Evolutionary conservation across 1,140 invertebrate species (phyloP), one percentile per base, ranked within the genome.

Genomic region (Listronotus bonariensis): DNA sequence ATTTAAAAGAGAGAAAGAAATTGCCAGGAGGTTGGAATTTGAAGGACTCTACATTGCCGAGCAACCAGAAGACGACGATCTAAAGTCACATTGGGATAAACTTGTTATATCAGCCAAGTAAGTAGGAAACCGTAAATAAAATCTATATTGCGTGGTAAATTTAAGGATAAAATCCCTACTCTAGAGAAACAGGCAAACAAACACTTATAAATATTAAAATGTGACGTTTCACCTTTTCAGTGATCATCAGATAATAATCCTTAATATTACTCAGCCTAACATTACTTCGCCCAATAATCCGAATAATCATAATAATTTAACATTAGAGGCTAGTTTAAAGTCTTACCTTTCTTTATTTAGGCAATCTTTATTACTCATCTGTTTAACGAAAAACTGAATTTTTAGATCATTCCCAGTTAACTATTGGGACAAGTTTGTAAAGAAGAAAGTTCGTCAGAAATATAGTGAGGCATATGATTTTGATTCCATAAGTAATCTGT

Each of bases 391-490:
- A 55, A 20, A 18, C 41, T 3, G 8, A 32, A 34, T 18, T 54
- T 54, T 34, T 72, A 89, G 87, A 79, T 96, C 93, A 0, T 99
- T 99, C 81, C 98, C 98, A 0, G 95, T 97, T 1, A 98, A 97
- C 79, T 99, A 99, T 80, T 99, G 98, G 98, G 98, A 99, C 76
- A 99, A 99, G 82, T 99, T 99, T 81, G 95, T 99, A 0, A 99
- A 99, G 81, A 99, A 99, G 83, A 98, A 99, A 82, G 96, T 99
- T 0, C 86, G 95, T 3, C 92, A 93, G 76, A 97, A 97, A 80
- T 99, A 97, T 79, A 94, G 95, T 52, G 96, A 98, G 77, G 96
- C 95, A 0, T 98, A 97, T 76, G 96, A 98, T 77, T 97, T 96
- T 79, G 96, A 98, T 77, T 90, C 92, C 1, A 97, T 99, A 64